Evolutionary conservation across 2,888 invertebrate species (phyloP).

Genomic region (Myopa tessellatipennis): DNA sequence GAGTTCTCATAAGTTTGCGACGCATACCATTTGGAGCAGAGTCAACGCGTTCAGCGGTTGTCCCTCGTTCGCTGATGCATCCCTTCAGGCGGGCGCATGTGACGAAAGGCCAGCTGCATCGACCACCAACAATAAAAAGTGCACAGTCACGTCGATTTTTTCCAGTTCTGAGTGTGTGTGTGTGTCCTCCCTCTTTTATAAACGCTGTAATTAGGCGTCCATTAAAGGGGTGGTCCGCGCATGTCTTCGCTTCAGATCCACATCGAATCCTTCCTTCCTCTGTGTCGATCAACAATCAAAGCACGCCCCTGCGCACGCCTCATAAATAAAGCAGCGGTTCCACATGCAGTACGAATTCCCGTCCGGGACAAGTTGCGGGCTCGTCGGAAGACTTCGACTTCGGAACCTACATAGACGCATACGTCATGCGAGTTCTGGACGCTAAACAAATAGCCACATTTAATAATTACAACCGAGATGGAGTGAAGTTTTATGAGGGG

Average conservation of each 20-base stretch:
- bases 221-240: constrained; percentile 69
- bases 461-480: constrained; percentile 60
- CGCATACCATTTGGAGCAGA: constrained; percentile 21
- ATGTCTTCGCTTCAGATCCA: constrained; percentile 60
- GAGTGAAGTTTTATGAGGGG: constrained; percentile 61
- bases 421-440: constrained; percentile 26
- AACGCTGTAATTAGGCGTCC: constrained; percentile 69
- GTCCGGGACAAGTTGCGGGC: not conserved
- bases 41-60: constrained; percentile 5
- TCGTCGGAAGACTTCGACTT: constrained; percentile 35
- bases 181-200: constrained; percentile 60
- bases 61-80: not conserved
- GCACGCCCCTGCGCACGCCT: constrained; percentile 66
- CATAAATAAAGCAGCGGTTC: constrained; percentile 58
- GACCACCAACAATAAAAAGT: constrained; percentile 33
- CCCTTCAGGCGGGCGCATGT: constrained; percentile 17
- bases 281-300: constrained; percentile 62
- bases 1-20: constrained; percentile 32
- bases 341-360: not conserved
- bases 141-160: constrained; percentile 33
- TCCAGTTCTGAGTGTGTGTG: constrained; percentile 21
- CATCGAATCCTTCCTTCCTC: constrained; percentile 49
- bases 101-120: constrained; percentile 8
- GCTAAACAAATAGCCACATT: constrained; percentile 62
- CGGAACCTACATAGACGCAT: constrained; percentile 42